Base-by-base conservation (phyloP, 2,888 invertebrate genomes). In the Megaustenia siamemsis region DNA sequence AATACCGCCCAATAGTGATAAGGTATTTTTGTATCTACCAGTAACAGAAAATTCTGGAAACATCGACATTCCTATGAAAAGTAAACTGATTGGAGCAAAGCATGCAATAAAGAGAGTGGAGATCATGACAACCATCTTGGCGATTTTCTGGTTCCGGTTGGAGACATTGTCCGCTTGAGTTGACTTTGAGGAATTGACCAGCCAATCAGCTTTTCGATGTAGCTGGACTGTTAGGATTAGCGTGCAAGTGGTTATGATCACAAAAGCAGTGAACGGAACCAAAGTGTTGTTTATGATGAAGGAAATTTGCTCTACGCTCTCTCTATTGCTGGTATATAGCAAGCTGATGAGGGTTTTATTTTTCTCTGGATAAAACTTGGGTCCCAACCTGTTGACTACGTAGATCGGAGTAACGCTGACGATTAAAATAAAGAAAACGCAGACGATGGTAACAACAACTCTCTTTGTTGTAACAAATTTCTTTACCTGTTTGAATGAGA, bases 21-120 rank as follows among this genome's bases (percentile, higher is more conserved):
- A n/a, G 32, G 63, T 43, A 28, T 35, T 63, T 40, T 28, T 21
- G 18, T 63, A 78, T 40, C 43, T 32, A 0, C 78, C 78, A 43
- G 38, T 43, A 28, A 78, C 18, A 63, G 63, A 78, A 1, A 78
- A 15, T 43, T 63, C 78, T 1, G 78, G 63, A 18, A 40, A 63
- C 8, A 78, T 24, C 0, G 43, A 24, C 79, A 79, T 68, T 15
- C 43, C 49, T 0, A 68, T 18, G 43, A 79, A 68, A 1, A 68
- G n/a, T 1, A 68, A 10, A 35, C 32, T 63, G n/a, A n/a, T n/a
- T n/a, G n/a, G n/a, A n/a, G n/a, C n/a, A n/a, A n/a, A n/a, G n/a
- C n/a, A n/a, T n/a, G n/a, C n/a, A n/a, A n/a, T n/a, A n/a, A n/a
- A n/a, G n/a, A n/a, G n/a, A n/a, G n/a, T n/a, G n/a, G n/a, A n/a